These are phyloP conservation scores for Orthosia cruda DNA, from an alignment of 2,888 invertebrate species.

Conservation along the genomic window DNA sequence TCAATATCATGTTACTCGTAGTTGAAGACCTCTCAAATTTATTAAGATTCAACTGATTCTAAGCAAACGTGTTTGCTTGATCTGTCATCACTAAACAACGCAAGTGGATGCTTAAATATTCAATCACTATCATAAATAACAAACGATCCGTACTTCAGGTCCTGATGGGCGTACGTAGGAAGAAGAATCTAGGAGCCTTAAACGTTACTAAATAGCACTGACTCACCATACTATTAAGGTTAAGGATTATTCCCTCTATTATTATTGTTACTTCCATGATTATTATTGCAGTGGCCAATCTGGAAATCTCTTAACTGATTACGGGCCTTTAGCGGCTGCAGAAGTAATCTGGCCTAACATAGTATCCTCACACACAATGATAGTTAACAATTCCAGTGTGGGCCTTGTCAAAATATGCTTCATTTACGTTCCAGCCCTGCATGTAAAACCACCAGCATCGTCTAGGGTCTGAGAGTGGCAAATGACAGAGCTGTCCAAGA, in stretches of 20 bases:
- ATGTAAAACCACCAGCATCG: background rate
- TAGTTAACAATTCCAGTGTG: background rate
- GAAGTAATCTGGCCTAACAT: background rate
- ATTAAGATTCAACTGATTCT: conserved; percentile 29
- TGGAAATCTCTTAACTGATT: background rate
- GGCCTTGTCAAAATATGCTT: background rate
- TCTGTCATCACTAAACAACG: conserved; percentile 55
- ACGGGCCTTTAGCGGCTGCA: too few relatives aligned
- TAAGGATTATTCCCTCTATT: conserved; percentile 5
- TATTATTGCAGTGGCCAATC: background rate
- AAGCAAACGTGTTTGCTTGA: conserved; percentile 27
- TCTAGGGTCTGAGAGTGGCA: background rate
- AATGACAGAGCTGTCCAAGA: background rate
- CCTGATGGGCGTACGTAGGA: conserved; percentile 65
- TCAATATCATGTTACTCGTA: conserved; percentile 26
- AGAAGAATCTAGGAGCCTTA: conserved; percentile 53
- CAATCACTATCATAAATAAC: conserved; percentile 54
- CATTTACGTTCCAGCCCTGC: too few relatives aligned
- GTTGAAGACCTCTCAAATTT: conserved; percentile 10
- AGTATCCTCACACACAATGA: background rate
- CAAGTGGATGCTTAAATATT: conserved; percentile 38
- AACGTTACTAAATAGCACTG: conserved; percentile 53
- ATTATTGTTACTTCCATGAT: background rate
- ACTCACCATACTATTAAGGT: conserved; percentile 44
- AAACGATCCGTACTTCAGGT: conserved; percentile 39